Conservation (phyloP, 2,797 vertebrate species). For the Manis pentadactyla region DNA sequence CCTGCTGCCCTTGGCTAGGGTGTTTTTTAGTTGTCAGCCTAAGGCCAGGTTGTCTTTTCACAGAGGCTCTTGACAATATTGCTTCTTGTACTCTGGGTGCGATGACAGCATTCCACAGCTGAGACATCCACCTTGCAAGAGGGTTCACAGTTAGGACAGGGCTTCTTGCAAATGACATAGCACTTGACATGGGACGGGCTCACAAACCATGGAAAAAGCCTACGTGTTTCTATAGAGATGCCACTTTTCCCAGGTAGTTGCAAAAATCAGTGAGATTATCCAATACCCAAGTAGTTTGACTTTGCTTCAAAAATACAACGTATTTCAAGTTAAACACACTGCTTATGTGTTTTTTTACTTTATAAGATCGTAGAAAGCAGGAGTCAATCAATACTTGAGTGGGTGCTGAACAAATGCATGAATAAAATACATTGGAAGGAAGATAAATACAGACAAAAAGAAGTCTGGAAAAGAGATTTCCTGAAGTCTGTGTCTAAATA, state of each 20-base stretch:
- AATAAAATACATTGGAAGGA: background rate
- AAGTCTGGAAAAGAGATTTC: background rate
- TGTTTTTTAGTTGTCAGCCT: constrained; percentile 87
- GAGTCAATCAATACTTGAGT: background rate
- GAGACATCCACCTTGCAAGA: constrained; percentile 93
- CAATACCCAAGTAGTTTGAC: background rate
- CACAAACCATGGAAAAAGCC: background rate
- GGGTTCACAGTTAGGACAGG: constrained; percentile 10
- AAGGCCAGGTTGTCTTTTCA: constrained; percentile 87
- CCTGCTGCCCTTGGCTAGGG: constrained; percentile 94
- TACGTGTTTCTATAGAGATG: background rate
- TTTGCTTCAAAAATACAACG: background rate
- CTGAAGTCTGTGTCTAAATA: background rate
- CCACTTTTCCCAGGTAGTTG: background rate
- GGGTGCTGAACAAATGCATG: background rate
- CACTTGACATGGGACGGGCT: background rate
- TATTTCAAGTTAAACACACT: background rate
- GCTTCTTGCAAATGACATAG: background rate
- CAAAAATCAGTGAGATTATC: background rate
- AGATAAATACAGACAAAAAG: background rate
- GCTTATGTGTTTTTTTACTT: background rate
- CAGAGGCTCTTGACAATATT: constrained; percentile 93
- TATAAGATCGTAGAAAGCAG: background rate
- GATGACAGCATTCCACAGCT: constrained; percentile 95
- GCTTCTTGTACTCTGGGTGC: constrained; percentile 95